Evolutionary conservation across 2,888 invertebrate genomes (phyloP), one percentile per base, ranked within the genome.

Genomic region (Cantharis nigra): DNA sequence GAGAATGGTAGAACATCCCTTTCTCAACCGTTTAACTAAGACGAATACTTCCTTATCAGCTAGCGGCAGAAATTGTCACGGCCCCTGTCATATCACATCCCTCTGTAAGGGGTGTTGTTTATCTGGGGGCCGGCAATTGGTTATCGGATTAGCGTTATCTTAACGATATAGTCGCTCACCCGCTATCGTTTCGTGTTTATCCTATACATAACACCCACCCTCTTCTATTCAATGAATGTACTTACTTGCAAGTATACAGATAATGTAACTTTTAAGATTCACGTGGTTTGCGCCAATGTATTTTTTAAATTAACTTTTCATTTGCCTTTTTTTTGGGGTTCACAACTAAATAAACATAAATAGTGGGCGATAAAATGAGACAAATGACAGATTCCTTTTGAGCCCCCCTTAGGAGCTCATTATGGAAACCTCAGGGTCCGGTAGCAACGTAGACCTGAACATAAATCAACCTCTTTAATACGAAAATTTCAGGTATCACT

Each of bases 71-170:
- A 87, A 88, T 88, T 88, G 88, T 88, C 87, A 87, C 86, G 85
- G 86, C 85, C 85, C 85, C 86, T 85, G 86, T 88, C 87, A 87
- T 86, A 86, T 86, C 87, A 78, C 79, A 74, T 72, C 80, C 82
- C 83, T 80, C 78, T 70, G 75, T 82, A 84, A 67, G 84, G 84
- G 84, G 85, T 85, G 85, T 86, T 87, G 87, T 88, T 87, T 88
- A 88, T 87, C 86, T 86, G 84, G 84, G 85, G 85, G 82, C 83
- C 84, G 85, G 88, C 87, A 88, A 89, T 88, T 88, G 88, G 87
- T 88, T 88, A 89, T 88, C 89, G 89, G 89, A 89, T 89, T 89
- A 88, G 84, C 87, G 86, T 89, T 89, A 89, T 89, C 89, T 88
- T 86, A 88, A 88, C 88, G 88, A 88, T 88, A 88, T 87, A 87